Base-by-base conservation (phyloP, 2,888 invertebrate species). In the Agrilus mali region DNA sequence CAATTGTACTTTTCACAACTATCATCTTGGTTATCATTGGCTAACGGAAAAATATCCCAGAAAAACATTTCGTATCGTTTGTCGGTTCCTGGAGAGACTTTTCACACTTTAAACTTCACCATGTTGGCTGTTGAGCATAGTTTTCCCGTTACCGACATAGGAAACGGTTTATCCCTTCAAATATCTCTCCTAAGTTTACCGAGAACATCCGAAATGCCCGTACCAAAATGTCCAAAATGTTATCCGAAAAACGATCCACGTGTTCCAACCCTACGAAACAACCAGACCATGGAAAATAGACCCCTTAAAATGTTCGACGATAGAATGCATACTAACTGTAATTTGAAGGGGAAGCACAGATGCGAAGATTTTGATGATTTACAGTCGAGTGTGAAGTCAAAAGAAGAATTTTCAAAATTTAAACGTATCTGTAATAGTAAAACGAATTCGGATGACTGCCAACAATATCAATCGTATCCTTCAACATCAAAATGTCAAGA, bases 1-100 rank as follows among this genome's bases (percentile, higher is more conserved):
- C 92, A 93, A 67, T 76, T 96, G 47, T 92, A 94, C 71, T 96
- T 96, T 72, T 96, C 95, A 5, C 95, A 96, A 73, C 80, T 96
- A 52, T 87, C 92, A 40, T 92, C 95, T 43, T 96, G 95, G 95
- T 77, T 84, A 56, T 77, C 79, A 13, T 58, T 59, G 16, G 61
- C 61, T 40, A 58, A 63, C 43, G 53, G 60, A 65, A 55, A 45
- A 45, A 53, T 44, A 53, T 59, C 57, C 44, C 60, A 48, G 44
- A 53, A 49, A 48, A 74, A 73, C 65, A 71, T 82, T 50, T 74
- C 77, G 51, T 85, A 81, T 71, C 77, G 79, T 70, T 70, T 82
- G 42, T 76, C 76, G 50, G 77, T 79, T 52, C 82, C 79, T 3
- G 80, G 77, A 12, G 80, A 79, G 58, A 75, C 73, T 48, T 70